phyloP scores from a whole-genome alignment of 1,140 invertebrate species.

The Drosophila bipectinata region DNA sequence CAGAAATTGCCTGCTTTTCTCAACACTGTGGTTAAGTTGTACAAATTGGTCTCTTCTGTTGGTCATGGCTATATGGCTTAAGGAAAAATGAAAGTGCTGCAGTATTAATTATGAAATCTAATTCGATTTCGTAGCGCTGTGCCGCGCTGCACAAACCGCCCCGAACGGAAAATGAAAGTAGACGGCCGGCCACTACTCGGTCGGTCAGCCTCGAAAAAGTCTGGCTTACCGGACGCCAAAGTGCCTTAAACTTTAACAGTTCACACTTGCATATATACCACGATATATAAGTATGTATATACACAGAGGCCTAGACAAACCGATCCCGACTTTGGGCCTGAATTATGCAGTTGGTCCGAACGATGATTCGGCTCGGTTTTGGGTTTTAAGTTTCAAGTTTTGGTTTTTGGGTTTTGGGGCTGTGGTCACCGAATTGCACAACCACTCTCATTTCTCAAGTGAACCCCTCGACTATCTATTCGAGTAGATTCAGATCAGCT shows the following conservation, averaged over 20 bases:
- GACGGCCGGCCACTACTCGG: conserved; percentile 16
- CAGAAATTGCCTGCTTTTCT: conserved; percentile 1
- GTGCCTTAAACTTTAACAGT: conserved; percentile 39
- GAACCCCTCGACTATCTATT: conserved; percentile 8
- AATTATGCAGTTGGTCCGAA: conserved; percentile 50
- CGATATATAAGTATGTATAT: not conserved
- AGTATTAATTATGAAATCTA: conserved; percentile 65
- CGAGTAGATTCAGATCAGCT: conserved; percentile 24
- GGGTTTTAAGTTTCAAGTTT: conserved; percentile 11
- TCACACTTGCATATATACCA: conserved; percentile 51
- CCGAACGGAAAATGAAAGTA: conserved; percentile 62
- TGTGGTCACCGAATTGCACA: conserved; percentile 48
- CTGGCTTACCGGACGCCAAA: conserved; percentile 22
- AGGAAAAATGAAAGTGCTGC: conserved; percentile 65
- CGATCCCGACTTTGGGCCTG: conserved; percentile 14
- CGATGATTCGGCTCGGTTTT: conserved; percentile 57
- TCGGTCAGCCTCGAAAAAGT: conserved; percentile 2
- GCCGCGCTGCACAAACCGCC: conserved; percentile 41
- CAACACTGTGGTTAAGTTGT: conserved; percentile 7
- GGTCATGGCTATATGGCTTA: conserved; percentile 51
- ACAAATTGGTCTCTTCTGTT: conserved; percentile 30
- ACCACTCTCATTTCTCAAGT: conserved; percentile 22
- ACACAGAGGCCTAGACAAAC: conserved; percentile 7
- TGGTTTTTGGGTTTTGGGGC: conserved; percentile 11
- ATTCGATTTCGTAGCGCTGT: conserved; percentile 55